Conservation (phyloP, 1,140 invertebrate genomes). For the Zophobas morio region DNA sequence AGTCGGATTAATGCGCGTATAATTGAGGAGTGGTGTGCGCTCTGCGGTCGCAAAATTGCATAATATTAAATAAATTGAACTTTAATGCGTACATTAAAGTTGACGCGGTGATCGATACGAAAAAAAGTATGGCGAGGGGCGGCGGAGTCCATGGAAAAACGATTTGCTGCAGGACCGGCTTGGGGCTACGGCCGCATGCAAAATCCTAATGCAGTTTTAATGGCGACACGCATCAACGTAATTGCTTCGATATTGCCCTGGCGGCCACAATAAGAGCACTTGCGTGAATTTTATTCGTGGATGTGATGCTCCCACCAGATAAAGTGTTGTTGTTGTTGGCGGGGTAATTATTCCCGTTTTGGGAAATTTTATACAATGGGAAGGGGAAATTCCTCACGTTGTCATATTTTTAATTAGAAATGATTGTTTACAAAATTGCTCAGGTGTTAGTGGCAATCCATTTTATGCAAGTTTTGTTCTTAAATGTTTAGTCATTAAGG, state of each 20-base stretch:
- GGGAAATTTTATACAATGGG: no score
- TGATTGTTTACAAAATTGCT: no score
- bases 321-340: no score
- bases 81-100: constrained; percentile 37
- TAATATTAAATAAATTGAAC: constrained; percentile 42
- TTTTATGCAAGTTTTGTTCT: no score
- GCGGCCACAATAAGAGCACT: constrained; percentile 12
- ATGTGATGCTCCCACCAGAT: neutral
- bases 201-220: constrained; percentile 43
- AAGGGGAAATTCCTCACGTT: no score
- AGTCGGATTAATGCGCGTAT: constrained; percentile 33
- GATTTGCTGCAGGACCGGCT: constrained; percentile 37
- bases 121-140: neutral
- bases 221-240: constrained; percentile 39
- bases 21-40: constrained; percentile 31
- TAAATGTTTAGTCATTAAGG: no score
- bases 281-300: neutral
- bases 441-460: no score
- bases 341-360: no score
- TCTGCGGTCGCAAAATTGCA: constrained; percentile 28
- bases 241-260: constrained; percentile 35
- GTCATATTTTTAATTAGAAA: no score
- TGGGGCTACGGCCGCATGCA: constrained; percentile 11
- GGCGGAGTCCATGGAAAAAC: constrained; percentile 17
- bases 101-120: constrained; percentile 20